Evolutionary conservation across 2,113 vertebrate genomes (phyloP), one percentile per base, ranked within the genome.

Genomic region (Oxygymnocypris stewartii): DNA sequence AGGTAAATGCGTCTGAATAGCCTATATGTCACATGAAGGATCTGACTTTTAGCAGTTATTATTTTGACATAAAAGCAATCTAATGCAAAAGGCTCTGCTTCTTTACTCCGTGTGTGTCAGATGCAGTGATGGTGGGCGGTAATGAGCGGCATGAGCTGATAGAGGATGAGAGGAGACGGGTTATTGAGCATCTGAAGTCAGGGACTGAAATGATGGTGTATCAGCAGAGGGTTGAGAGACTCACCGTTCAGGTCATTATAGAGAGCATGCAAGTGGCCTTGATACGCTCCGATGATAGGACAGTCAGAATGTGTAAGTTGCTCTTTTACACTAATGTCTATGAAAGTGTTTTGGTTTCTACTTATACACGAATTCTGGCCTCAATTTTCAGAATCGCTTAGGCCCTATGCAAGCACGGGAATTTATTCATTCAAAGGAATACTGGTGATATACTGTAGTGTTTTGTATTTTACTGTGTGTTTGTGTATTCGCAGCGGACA

Each of bases 201-300:
- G 98, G 98, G 13, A 95, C 96, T 0, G 97, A 99, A 86, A 99
- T 99, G 97, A 98, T 97, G 0, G 93, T 99, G 85, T 99, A 96
- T 90, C 96, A 96, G 65, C 96, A 96, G 91, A 97, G 96, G 88
- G 95, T 92, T 69, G 98, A 99, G 91, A 94, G 97, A 2, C 96
- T 98, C 76, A 98, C 98, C 0, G 95, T 99, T 54, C 97, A 98
- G 88, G 96, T 99, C 89, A 97, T 99, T 93, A 98, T 97, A 97
- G 98, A 99, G 94, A 99, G 97, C 0, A 95, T 92, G 18, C 98
- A 99, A 92, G 96, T 99, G 92, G 97, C 98, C 0, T 99, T 97
- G 97, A 98, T 96, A n/a, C 97, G 98, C 92, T 98, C 97, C 0
- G 96, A 97, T 0, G 97, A 99, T 93, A 98, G 95, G 93, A 97